phyloP scores from a whole-genome alignment of 2,797 vertebrate species.

The Tragopan temminckii region DNA sequence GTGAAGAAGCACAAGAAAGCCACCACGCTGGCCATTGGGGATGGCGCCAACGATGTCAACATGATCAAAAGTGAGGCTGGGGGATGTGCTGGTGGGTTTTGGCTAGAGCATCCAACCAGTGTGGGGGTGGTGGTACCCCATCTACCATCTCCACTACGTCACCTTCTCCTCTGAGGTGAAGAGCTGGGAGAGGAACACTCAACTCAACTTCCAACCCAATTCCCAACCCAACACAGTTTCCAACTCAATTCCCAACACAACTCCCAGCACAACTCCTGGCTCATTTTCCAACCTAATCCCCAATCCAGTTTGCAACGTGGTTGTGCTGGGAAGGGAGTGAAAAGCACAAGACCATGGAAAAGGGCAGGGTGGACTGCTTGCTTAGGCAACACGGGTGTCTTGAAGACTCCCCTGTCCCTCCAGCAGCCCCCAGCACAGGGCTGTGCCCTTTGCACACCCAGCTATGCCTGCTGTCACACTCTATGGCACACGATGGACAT shows the following conservation, averaged over 20 bases:
- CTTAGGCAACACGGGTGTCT: background rate
- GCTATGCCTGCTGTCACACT: fast-evolving
- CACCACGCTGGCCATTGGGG: conserved; percentile 91
- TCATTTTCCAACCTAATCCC: background rate
- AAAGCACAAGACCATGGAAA: background rate
- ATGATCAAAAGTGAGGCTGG: conserved; percentile 95
- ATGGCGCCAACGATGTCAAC: conserved; percentile 95
- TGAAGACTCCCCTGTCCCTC: background rate
- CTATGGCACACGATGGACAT: fast-evolving
- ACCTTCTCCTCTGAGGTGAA: background rate
- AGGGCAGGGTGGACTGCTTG: background rate
- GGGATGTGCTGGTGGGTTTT: background rate
- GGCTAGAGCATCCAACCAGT: fast-evolving
- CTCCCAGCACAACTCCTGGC: background rate
- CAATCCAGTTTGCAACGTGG: fast-evolving
- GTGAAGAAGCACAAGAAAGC: conserved; percentile 88
- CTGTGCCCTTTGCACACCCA: background rate
- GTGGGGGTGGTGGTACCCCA: background rate
- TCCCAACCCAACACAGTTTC: too few species aligned
- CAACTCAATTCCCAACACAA: too few species aligned
- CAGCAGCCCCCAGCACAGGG: background rate
- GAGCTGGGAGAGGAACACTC: background rate
- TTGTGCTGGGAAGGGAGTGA: background rate
- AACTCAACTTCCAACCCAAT: background rate
- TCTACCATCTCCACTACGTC: background rate